phyloP scores from a whole-genome alignment of 2,797 vertebrate genomes.

The Hemibagrus guttatus region DNA sequence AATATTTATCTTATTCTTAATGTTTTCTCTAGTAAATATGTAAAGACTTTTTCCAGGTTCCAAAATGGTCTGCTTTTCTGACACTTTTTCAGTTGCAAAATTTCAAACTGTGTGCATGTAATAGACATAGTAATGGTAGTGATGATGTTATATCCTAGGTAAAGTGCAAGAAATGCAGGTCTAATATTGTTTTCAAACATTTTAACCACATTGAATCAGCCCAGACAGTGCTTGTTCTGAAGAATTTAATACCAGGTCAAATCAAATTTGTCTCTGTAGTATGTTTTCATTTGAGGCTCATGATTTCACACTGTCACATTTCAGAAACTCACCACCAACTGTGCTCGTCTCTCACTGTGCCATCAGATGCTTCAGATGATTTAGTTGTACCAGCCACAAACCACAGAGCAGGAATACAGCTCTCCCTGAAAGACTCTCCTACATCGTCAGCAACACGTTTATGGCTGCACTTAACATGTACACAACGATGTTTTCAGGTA shows the following conservation, averaged over 20 bases:
- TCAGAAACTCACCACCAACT: conserved; percentile 39
- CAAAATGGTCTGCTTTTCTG: neutral
- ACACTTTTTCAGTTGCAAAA: neutral
- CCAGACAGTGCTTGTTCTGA: neutral
- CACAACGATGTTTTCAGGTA: conserved; percentile 6
- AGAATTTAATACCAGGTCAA: neutral
- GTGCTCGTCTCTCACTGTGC: conserved; percentile 37
- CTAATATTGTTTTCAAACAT: neutral
- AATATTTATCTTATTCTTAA: neutral
- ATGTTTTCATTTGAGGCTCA: conserved; percentile 17
- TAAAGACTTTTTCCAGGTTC: neutral
- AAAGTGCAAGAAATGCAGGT: neutral
- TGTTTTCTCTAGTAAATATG: neutral
- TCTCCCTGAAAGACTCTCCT: conserved; percentile 21
- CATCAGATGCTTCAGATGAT: conserved; percentile 52
- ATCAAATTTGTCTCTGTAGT: neutral
- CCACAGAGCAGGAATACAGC: conserved; percentile 51
- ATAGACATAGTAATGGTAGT: neutral
- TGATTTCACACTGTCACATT: conserved; percentile 22
- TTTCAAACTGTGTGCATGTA: neutral
- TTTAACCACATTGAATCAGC: neutral
- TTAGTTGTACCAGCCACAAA: conserved; percentile 49
- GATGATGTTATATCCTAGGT: neutral
- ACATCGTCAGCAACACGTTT: conserved; percentile 30
- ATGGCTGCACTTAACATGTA: conserved; percentile 44